Evolutionary conservation across 2,888 invertebrate genomes (phyloP).

Genomic region (Spilosoma lubricipeda): DNA sequence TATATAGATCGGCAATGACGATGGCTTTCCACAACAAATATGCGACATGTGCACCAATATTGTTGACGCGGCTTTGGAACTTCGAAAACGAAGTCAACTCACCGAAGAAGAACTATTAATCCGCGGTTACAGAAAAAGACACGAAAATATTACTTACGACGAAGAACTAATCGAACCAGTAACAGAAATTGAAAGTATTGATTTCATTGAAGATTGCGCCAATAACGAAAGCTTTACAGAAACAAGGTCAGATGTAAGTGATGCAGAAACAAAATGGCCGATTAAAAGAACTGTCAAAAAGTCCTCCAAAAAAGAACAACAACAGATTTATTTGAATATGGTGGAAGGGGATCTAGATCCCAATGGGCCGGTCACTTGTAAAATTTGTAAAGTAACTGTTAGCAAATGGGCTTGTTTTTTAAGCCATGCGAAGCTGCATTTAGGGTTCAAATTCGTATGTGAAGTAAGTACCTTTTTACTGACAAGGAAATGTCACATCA

Average conservation of each 20-base stretch:
- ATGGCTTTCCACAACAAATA: conserved; percentile 37
- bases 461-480: conserved; percentile 48
- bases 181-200: background rate
- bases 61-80: conserved; percentile 22
- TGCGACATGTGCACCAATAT: conserved; percentile 30
- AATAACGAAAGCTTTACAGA: conserved; percentile 17
- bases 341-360: conserved; percentile 52
- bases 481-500: background rate
- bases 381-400: conserved; percentile 51
- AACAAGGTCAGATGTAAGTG: conserved; percentile 24
- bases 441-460: conserved; percentile 60
- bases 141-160: background rate
- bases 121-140: conserved; percentile 13
- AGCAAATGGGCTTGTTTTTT: conserved; percentile 58
- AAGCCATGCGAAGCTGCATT: conserved; percentile 55
- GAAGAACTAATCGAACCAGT: background rate
- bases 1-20: conserved; percentile 33
- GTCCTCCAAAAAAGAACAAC: conserved; percentile 38
- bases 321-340: conserved; percentile 47
- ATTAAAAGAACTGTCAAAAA: conserved; percentile 21
- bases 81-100: conserved; percentile 25
- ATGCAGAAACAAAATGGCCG: conserved; percentile 29
- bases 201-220: conserved; percentile 14
- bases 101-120: conserved; percentile 19
- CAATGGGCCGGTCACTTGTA: conserved; percentile 52